Evolutionary conservation across 64 coral and sea anemone genomes (phyloP).

Genomic region (Dendrophyllia cribrosa): DNA sequence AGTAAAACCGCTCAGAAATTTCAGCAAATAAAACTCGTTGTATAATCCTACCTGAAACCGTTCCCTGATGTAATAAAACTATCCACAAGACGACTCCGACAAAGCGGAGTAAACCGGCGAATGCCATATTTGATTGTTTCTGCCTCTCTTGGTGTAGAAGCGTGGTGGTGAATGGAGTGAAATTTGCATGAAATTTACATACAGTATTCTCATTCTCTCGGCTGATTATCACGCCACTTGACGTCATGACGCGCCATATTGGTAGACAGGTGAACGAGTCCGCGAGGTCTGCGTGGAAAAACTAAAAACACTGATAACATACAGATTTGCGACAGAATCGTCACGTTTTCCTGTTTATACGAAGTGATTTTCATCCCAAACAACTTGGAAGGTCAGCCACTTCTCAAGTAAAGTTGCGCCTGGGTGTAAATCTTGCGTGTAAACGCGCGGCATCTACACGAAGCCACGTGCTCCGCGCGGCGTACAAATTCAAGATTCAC

Average conservation of each 20-base stretch:
- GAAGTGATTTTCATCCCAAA: neutral
- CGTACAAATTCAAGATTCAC: neutral
- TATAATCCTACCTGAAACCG: neutral
- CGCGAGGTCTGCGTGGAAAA: neutral
- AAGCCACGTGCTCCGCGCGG: neutral
- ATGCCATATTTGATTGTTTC: neutral
- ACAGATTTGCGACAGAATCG: neutral
- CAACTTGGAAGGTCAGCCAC: neutral
- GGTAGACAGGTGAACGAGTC: neutral
- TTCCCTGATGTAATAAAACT: neutral
- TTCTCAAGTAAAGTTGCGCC: too few relatives aligned
- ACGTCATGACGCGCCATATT: slow-evolving; percentile 67
- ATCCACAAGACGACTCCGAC: slow-evolving; percentile 3
- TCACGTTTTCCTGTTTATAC: neutral
- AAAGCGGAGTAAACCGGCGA: neutral
- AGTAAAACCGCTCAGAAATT: neutral
- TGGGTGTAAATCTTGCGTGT: neutral
- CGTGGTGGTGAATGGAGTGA: neutral
- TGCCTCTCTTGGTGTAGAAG: neutral
- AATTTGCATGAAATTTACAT: neutral
- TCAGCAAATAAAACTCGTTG: neutral
- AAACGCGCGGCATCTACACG: neutral
- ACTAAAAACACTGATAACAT: neutral
- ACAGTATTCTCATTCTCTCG: neutral
- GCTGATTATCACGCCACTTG: slow-evolving; percentile 74